Percentiles rank a stretch among this genome's conserved stretches.
Conservation (phyloP, 1,140 invertebrate species). For the Macrobrachium nipponense region DNA sequence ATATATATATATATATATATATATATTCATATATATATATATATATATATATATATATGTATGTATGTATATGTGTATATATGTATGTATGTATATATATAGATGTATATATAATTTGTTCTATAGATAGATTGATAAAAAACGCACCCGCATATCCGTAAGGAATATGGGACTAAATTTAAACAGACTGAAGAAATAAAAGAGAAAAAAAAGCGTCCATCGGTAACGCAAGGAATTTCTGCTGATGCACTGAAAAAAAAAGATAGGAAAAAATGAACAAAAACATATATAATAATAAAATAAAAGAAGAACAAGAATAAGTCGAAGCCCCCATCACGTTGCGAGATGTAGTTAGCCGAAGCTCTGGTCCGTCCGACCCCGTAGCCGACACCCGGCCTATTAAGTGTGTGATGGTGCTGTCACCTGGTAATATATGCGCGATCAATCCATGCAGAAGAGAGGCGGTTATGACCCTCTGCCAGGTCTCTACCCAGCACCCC, state of each 20-base stretch:
- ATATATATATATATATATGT: constrained; percentile 36
- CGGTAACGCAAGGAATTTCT: background rate
- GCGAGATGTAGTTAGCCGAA: too few species aligned
- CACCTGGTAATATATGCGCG: constrained; percentile 19
- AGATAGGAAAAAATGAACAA: too few species aligned
- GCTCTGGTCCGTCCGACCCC: too few species aligned
- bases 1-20: constrained; percentile 39
- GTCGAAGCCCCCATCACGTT: too few species aligned
- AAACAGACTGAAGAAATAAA: background rate
- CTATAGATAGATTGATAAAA: background rate
- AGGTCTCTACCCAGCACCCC: too few species aligned
- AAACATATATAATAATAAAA: too few species aligned
- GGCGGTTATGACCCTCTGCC: background rate
- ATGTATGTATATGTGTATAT: constrained; percentile 11
- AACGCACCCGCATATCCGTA: too few species aligned
- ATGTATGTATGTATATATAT: constrained; percentile 36
- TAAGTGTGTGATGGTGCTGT: constrained; percentile 29
- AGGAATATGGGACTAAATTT: background rate
- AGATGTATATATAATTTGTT: background rate
- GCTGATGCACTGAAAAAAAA: too few species aligned
- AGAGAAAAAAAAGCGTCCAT: background rate
- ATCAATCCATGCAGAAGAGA: constrained; percentile 3
- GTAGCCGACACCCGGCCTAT: constrained; percentile 1
- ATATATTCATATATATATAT: constrained; percentile 34
- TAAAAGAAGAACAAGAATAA: too few species aligned